Conservation (phyloP, 2,113 vertebrate species). For the Notechis scutatus region DNA sequence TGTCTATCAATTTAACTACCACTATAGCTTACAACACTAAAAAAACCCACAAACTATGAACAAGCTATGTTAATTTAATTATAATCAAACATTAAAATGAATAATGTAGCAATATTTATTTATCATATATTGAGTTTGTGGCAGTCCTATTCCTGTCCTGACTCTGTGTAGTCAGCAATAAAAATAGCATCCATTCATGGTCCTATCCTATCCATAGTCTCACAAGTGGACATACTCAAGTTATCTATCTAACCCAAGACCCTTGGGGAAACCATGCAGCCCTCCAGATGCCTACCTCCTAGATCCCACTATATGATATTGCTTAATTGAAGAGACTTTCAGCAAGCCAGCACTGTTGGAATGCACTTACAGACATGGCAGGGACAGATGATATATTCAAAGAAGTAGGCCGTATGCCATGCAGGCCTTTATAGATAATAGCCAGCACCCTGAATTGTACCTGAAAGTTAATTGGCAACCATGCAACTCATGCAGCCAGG, state of each 20-base stretch:
- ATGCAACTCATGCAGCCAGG: not conserved
- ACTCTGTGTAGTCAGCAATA: not conserved
- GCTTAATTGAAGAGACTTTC: not conserved
- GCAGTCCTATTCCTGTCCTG: not conserved
- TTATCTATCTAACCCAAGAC: not conserved
- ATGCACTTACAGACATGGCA: not conserved
- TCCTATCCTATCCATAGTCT: not conserved
- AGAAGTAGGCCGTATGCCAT: not conserved
- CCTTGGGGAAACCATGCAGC: not conserved
- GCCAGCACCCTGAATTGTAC: not conserved
- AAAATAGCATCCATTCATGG: not conserved
- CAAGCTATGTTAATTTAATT: not conserved
- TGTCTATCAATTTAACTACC: not conserved
- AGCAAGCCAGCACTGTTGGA: not conserved
- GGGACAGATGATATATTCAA: not conserved
- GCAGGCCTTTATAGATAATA: not conserved
- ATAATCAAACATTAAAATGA: not conserved
- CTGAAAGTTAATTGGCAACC: not conserved
- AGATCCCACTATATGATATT: not conserved
- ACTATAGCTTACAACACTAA: not conserved
- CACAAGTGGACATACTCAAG: not conserved
- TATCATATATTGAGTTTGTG: not conserved
- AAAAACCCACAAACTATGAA: not conserved
- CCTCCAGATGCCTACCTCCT: not conserved
- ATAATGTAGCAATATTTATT: not conserved